Evolutionary conservation across 2,888 invertebrate genomes (phyloP), one percentile per base, ranked within the genome.

Genomic region (Tyria jacobaeae): DNA sequence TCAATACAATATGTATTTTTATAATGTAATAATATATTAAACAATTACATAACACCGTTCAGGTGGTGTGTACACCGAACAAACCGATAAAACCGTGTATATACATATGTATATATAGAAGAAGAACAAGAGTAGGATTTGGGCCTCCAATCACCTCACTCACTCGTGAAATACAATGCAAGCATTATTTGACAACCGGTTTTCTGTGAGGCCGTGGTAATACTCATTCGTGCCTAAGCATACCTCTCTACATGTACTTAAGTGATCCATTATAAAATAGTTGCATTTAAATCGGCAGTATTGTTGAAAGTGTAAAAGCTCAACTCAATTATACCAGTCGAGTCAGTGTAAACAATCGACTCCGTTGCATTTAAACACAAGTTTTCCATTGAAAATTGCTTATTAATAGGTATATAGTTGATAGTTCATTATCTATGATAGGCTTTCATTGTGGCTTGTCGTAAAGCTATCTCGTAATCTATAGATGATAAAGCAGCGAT

Each of bases 401-500:
- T 27, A 39, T n/a, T 39, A 47, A 14, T 34, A 49, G 24, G 47
- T 39, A 31, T 37, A 48, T 47, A 49, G 70, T 57, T 57, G 62
- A 65, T 64, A 64, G 48, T 60, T 25, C 27, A 51, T 41, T 65
- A 62, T 65, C 62, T 55, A 52, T 53, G 62, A 70, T 68, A 71
- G 69, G 68, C 71, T 79, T 79, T 73, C 66, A 74, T 66, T 49
- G 47, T 53, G 66, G 65, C 62, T 72, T 76, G 68, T 71, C 71
- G 66, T 52, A 68, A 76, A 79, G 74, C 74, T 76, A 76, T 78
- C 44, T 66, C 64, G 59, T 68, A 68, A 69, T 62, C 67, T 68
- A 68, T 70, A 61, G 55, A 63, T 62, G 79, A 80, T 80, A 75
- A 72, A 73, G 70, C 65, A 39, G 52, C 57, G 73, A 75, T 72